phyloP scores from a whole-genome alignment of 2,888 invertebrate species.

The Heliconius cydno region DNA sequence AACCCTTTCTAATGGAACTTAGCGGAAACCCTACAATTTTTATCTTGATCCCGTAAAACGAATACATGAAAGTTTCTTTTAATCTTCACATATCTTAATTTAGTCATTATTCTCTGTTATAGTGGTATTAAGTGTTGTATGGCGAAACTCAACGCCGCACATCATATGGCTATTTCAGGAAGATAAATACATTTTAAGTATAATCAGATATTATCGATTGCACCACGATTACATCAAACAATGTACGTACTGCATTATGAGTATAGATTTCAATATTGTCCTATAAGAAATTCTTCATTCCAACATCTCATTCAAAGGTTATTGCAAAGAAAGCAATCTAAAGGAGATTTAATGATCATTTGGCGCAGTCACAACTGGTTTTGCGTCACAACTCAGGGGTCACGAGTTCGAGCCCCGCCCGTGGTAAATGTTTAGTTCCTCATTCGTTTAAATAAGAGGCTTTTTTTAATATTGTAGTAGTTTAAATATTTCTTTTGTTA shows the following conservation, averaged over 20 bases:
- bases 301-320: slow-evolving; percentile 8
- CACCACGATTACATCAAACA: background rate
- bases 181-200: too few relatives aligned
- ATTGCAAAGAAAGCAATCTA: slow-evolving; percentile 24
- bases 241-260: background rate
- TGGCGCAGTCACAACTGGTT: slow-evolving; percentile 26
- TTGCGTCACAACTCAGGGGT: slow-evolving; percentile 20
- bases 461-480: background rate
- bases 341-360: slow-evolving; percentile 12
- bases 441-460: background rate
- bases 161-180: too few relatives aligned
- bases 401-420: slow-evolving; percentile 20
- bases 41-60: slow-evolving; percentile 15
- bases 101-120: background rate
- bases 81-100: background rate
- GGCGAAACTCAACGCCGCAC: background rate
- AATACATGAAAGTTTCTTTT: background rate
- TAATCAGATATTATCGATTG: background rate
- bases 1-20: slow-evolving; percentile 24
- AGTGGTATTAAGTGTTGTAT: background rate
- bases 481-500: background rate
- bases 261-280: slow-evolving; percentile 5
- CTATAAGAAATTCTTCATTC: slow-evolving; percentile 15
- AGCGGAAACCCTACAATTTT: slow-evolving; percentile 18
- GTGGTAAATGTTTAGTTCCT: slow-evolving; percentile 16